Conservation (phyloP, 2,113 vertebrate species). For the Myxocyprinus asiaticus region DNA sequence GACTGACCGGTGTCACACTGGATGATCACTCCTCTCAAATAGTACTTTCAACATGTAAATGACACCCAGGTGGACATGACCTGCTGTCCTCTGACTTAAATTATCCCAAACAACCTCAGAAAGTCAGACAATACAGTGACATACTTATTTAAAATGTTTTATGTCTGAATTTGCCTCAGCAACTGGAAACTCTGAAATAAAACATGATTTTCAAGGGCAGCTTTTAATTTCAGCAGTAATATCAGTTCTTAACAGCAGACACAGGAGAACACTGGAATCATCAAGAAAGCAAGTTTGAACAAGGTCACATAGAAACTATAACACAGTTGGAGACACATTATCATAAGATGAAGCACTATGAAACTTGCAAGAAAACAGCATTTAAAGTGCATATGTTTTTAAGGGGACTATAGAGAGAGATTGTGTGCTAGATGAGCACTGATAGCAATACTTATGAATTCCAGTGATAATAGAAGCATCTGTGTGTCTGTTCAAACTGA, state of each 20-base stretch:
- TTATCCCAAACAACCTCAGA: too few relatives aligned
- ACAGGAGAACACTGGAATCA: too few relatives aligned
- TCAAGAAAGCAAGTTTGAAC: not conserved
- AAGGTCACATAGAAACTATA: slow-evolving; percentile 1
- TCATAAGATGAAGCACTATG: slow-evolving; percentile 18
- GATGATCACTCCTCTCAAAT: not conserved
- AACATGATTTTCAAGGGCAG: too few relatives aligned
- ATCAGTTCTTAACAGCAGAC: not conserved
- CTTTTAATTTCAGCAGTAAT: too few relatives aligned
- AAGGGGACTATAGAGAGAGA: slow-evolving; percentile 6
- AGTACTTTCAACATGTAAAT: slow-evolving; percentile 23
- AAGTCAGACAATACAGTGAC: too few relatives aligned
- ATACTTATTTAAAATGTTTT: too few relatives aligned
- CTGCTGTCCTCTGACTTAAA: not conserved
- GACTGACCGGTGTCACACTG: slow-evolving; percentile 16
- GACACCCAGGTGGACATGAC: slow-evolving; percentile 18
- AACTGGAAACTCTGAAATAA: too few relatives aligned
- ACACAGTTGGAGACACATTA: not conserved
- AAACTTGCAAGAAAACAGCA: slow-evolving; percentile 27
- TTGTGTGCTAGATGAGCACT: not conserved
- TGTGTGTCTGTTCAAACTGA: slow-evolving; percentile 32
- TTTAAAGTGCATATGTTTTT: slow-evolving; percentile 25
- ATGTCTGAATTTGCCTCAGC: too few relatives aligned
- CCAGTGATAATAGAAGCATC: slow-evolving; percentile 23
- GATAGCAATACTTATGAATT: slow-evolving; percentile 6